Evolutionary conservation across 2,797 vertebrate genomes (phyloP).

Genomic region (Vireo griseus): DNA sequence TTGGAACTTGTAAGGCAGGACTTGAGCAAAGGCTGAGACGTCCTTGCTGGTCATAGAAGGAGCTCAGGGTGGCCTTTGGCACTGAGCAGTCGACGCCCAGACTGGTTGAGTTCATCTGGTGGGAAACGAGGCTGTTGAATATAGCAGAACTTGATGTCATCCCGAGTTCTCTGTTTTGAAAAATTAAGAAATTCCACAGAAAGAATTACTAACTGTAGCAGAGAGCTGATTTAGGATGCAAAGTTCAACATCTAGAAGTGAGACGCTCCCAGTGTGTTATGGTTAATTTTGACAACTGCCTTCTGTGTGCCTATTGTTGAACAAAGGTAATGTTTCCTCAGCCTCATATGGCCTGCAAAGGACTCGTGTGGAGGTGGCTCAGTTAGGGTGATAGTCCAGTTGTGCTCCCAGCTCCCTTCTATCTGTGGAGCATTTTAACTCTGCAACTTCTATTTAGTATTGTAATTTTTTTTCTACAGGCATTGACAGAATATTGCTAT

Average conservation of each 20-base stretch:
- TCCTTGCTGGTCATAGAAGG: background rate
- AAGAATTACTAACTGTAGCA: background rate
- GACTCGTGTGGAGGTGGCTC: background rate
- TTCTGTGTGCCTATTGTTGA: background rate
- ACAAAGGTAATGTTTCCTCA: background rate
- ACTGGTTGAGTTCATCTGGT: fast-evolving
- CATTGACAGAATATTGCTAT: background rate
- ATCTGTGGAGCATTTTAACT: background rate
- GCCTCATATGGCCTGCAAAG: background rate
- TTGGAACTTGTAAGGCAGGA: background rate
- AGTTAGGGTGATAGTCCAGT: background rate
- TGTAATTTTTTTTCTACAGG: background rate
- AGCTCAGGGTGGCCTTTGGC: background rate
- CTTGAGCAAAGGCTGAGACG: background rate
- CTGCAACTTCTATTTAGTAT: background rate
- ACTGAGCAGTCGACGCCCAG: fast-evolving
- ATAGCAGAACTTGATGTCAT: background rate
- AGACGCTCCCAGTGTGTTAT: fast-evolving
- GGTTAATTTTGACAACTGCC: background rate
- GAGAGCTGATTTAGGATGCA: background rate
- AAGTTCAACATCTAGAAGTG: background rate
- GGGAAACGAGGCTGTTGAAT: background rate
- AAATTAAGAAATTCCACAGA: background rate
- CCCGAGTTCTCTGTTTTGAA: background rate
- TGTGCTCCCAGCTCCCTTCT: background rate